Base-by-base conservation (phyloP, 2,888 invertebrate species). In the Synanthedon tipuliformis region DNA sequence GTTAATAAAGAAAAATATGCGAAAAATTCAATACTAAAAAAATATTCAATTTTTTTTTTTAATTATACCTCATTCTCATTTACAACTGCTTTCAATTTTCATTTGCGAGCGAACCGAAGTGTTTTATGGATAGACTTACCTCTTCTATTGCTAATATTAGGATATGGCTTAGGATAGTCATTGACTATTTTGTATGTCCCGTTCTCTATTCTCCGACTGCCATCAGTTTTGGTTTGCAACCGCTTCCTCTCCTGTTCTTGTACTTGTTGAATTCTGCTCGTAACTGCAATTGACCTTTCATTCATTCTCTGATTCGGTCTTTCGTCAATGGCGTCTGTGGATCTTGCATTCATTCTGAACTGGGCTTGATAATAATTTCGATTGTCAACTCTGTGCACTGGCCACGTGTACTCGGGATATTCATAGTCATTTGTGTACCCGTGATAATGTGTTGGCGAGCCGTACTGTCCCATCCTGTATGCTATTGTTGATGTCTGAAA, bases 101-200 rank as follows among this genome's bases (percentile, higher is more conserved):
- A 2, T 34, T 10, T 34, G 8, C 8, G 8, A 34, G 8, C 8
- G 8, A 34, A 34, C 10, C 2, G 34, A 34, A 34, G 34, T 34
- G 3, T 34, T 34, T 10, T 10, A 34, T 34, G 34, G 10, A 34
- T 34, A 10, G 8, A 34, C 49, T 49, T 40, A 51, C 55, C 55
- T 57, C 55, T 49, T 11, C 50, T 53, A 13, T 23, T 56, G 18
- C 51, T 34, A 41, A 56, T 11, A 16, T 7, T 18, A 18, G 10
- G 12, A 8, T 16, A 16, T 16, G 34, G 11, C 48, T 51, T 53
- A 15, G 49, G 50, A 27, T 50, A 27, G 48, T n/a, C 8, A 27
- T 53, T 53, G 8, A 53, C 53, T 18, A 53, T 53, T 61, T 69
- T 69, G 56, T 61, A 68, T 50, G 65, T 61, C 53, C 66, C 68